phyloP scores from a whole-genome alignment of 2,888 invertebrate genomes.

The Neocrepidodera transversa region DNA sequence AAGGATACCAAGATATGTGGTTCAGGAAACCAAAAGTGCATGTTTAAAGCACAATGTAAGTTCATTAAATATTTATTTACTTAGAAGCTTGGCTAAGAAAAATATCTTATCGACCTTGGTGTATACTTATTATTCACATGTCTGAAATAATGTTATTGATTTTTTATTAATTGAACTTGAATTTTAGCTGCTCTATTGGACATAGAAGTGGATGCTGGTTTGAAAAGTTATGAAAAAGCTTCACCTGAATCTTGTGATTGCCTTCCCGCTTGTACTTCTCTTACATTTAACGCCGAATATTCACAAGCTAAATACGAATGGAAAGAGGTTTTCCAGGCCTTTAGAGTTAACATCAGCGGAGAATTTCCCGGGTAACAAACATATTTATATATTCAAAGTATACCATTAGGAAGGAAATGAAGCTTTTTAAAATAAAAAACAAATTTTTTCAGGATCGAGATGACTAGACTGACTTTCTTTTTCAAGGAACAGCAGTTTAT shows the following conservation, averaged over 20 bases:
- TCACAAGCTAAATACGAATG: constrained; percentile 75
- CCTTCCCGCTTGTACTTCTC: constrained; percentile 72
- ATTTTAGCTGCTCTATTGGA: constrained; percentile 64
- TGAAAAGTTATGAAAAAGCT: constrained; percentile 44
- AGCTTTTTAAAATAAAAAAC: too few relatives aligned
- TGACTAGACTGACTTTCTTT: constrained; percentile 71
- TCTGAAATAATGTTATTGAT: too few relatives aligned
- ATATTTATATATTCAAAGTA: too few relatives aligned
- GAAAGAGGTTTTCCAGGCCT: constrained; percentile 66
- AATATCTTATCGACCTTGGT: too few relatives aligned
- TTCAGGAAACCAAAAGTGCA: constrained; percentile 64
- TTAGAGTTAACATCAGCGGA: constrained; percentile 55
- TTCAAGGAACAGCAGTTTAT: constrained; percentile 73
- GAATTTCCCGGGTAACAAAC: constrained; percentile 56
- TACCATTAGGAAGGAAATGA: too few relatives aligned
- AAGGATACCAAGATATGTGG: constrained; percentile 66
- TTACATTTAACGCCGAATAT: constrained; percentile 75
- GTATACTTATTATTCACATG: too few relatives aligned
- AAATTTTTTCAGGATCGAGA: constrained; percentile 61
- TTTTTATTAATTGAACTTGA: too few relatives aligned
- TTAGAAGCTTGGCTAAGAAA: too few relatives aligned
- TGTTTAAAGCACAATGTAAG: constrained; percentile 66
- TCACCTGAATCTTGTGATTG: constrained; percentile 62
- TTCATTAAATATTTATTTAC: constrained; percentile 30
- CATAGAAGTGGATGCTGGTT: constrained; percentile 62